Base-by-base conservation (phyloP, 2,888 invertebrate genomes). In the Lamellibrachia satsuma region DNA sequence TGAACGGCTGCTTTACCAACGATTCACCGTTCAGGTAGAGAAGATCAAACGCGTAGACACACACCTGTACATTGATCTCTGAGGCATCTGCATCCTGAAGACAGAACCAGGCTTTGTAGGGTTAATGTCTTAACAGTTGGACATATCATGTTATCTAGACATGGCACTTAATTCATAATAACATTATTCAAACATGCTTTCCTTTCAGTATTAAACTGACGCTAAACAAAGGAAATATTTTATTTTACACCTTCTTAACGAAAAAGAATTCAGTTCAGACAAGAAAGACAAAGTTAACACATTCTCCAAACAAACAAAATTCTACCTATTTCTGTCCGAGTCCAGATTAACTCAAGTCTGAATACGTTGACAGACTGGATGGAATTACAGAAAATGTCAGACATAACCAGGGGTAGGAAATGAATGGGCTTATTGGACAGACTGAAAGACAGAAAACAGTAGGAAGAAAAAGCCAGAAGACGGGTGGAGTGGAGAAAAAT, bases 1-100 rank as follows among this genome's bases (percentile, higher is more conserved):
- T 96, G 93, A 99, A 98, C 7, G 99, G 97, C 94, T 98, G 97
- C 92, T 97, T 97, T 0, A 99, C 98, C 55, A 99, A 97, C 3
- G 99, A 97, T 95, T 97, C 97, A 0, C 98, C 99, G 97, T 99
- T 99, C 15, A 99, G 97, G 96, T 98, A 99, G 51, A 99, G 97
- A 94, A 99, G 97, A 97, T 99, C 99, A 97, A 99, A 99, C 97
- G 99, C 98, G 97, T 98, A 99, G 57, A 99, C 98, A 96, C 99
- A 99, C 55, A 99, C 99, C 96, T 98, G 98, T 0, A 98, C 98
- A 96, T 98, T 98, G 93, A 98, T 98, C 92, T 98, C 98, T 0
- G 97, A 96, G 95, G 97, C 98, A 94, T 97, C 97, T 0, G 98
- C 98, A 97, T 98, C 98, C 98, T 98, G 94, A 90, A 95, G 75